These are phyloP conservation scores for Augiades crinisus DNA, from an alignment of 2,888 invertebrate genomes.

Conservation along the genomic window DNA sequence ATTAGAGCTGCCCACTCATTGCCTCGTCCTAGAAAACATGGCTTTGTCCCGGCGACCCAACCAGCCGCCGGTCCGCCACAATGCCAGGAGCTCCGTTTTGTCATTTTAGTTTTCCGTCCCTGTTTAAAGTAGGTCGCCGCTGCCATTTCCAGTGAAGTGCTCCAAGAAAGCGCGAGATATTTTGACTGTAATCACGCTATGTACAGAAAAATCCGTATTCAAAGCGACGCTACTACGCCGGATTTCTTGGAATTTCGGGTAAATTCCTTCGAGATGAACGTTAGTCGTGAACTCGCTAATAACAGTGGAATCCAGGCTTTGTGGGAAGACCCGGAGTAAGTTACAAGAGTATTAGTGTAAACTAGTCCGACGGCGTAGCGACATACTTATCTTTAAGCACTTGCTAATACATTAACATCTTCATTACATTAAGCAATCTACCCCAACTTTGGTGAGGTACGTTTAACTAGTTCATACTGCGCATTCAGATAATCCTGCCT, in stretches of 20 bases:
- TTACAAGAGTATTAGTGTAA: background rate
- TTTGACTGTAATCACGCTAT: slow-evolving; percentile 29
- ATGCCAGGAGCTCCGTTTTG: slow-evolving; percentile 25
- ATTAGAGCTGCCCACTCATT: slow-evolving; percentile 16
- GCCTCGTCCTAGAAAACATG: slow-evolving; percentile 31
- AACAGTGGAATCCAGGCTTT: slow-evolving; percentile 13
- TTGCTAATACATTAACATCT: background rate
- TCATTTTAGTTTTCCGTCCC: slow-evolving; percentile 30
- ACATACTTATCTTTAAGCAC: background rate
- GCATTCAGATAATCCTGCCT: too few relatives aligned
- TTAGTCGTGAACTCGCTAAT: slow-evolving; percentile 16
- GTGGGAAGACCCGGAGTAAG: slow-evolving; percentile 4
- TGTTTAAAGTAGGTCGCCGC: slow-evolving; percentile 33
- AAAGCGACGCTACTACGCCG: slow-evolving; percentile 1
- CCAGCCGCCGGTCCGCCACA: background rate
- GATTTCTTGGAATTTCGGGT: slow-evolving; percentile 6
- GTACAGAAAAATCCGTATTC: slow-evolving; percentile 16
- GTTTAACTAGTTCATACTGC: too few relatives aligned
- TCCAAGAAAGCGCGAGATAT: slow-evolving; percentile 17
- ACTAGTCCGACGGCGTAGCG: background rate
- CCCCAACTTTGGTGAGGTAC: too few relatives aligned
- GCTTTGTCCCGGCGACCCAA: slow-evolving; percentile 25
- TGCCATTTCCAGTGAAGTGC: slow-evolving; percentile 22
- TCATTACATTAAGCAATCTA: background rate
- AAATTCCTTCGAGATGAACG: slow-evolving; percentile 14